Base-by-base conservation (phyloP, 2,113 vertebrate genomes). In the Aspiorhynchus laticeps region DNA sequence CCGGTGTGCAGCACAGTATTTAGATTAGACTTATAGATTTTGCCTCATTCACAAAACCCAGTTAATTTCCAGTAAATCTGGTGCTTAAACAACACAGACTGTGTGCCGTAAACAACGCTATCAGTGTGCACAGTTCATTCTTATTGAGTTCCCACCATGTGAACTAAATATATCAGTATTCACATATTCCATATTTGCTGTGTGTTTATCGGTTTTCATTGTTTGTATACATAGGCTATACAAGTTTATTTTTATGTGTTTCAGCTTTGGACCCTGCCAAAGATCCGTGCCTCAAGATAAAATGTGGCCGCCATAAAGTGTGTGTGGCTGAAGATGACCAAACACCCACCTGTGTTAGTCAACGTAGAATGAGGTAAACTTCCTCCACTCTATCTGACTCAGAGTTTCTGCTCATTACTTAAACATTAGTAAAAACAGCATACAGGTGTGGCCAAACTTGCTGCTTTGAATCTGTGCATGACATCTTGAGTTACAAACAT, bases 271-370 rank as follows among this genome's bases (percentile, higher is more conserved):
- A 98, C 95, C 96, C 97, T 33, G 94, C 96, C 91, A 98, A 96
- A 95, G 97, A 99, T 92, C 98, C 98, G 2, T 99, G 98, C 94
- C 95, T 96, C 91, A 99, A 98, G 95, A 95, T 97, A 91, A 99
- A 99, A 92, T 99, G 98, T 89, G 95, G 96, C 90, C 97, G 94
- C 36, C 97, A 98, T 94, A 99, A 99, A 93, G 96, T 98, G 86
- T 99, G 98, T 90, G 94, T 99, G 90, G 94, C 96, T 4, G 96
- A 97, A 90, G 96, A 97, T 93, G 94, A 96, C 83, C 96, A 97
- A 89, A 97, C 96, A 7, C 96, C 97, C 83, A 90, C 96, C 90
- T 99, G 98, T 93, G 88, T 99, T 88, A 99, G 97, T 92, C 97
- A 97, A 82, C 95, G 96, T 92, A 95, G 96, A 91, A 95, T 97